These are phyloP conservation scores for Salarias fasciatus DNA, from an alignment of 2,797 vertebrate species.

Conservation along the genomic window DNA sequence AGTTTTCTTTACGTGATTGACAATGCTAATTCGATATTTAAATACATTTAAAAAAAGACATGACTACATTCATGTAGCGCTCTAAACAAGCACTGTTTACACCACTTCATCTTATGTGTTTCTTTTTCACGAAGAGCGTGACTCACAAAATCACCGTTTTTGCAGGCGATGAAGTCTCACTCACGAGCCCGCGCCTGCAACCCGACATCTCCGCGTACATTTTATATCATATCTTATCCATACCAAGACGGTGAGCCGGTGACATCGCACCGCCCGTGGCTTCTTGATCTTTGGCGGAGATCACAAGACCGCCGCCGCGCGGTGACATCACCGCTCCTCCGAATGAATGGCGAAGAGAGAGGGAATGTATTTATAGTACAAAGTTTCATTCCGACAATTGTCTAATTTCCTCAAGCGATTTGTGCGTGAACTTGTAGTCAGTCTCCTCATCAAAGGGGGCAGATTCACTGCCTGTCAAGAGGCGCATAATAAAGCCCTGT, in stretches of 20 bases:
- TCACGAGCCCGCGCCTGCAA: constrained; percentile 10
- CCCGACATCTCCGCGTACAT: constrained; percentile 20
- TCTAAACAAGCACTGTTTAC: not conserved
- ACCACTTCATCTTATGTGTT: not conserved
- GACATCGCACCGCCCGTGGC: constrained; percentile 67
- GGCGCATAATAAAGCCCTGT: constrained; percentile 64
- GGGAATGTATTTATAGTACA: constrained; percentile 62
- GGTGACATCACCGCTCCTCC: constrained; percentile 51
- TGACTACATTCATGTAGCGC: no score
- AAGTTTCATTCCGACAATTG: constrained; percentile 62
- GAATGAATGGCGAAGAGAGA: constrained; percentile 57
- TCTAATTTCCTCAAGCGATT: constrained; percentile 70
- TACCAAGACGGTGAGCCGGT: constrained; percentile 43
- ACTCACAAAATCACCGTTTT: constrained; percentile 22
- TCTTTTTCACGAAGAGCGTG: not conserved
- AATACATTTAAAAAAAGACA: no score
- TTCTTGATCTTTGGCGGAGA: constrained; percentile 62
- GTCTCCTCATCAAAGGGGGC: constrained; percentile 66
- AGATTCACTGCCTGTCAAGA: constrained; percentile 64
- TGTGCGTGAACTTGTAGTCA: constrained; percentile 48
- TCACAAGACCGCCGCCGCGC: constrained; percentile 40
- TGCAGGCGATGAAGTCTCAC: constrained; percentile 27
- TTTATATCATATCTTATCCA: constrained; percentile 35
- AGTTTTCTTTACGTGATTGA: no score
- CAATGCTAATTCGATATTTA: no score